These are phyloP conservation scores for Dugesia japonica DNA, from an alignment of 2,888 invertebrate genomes.

Conservation along the genomic window DNA sequence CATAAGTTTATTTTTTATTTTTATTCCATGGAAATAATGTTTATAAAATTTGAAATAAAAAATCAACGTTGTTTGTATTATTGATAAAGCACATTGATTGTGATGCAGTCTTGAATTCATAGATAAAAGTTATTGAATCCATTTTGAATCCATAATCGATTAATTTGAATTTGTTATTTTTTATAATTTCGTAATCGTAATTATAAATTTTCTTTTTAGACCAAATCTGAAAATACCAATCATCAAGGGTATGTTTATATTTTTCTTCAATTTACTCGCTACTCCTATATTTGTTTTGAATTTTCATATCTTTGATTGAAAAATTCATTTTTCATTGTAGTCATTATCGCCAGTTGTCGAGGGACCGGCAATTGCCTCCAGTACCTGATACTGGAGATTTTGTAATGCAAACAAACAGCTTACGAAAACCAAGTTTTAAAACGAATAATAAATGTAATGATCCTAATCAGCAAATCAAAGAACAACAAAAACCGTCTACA, in stretches of 20 bases:
- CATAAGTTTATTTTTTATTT: too few species aligned
- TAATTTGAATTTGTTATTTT: too few species aligned
- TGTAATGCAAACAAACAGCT: neutral
- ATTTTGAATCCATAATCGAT: too few species aligned
- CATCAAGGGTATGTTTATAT: neutral
- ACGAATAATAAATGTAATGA: neutral
- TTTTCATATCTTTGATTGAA: neutral
- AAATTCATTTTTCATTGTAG: neutral
- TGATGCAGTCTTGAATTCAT: too few species aligned
- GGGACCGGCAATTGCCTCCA: neutral
- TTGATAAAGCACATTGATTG: too few species aligned
- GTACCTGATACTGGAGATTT: neutral
- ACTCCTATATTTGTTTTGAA: too few species aligned
- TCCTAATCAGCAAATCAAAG: neutral
- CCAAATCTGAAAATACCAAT: neutral
- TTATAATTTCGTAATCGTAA: too few species aligned
- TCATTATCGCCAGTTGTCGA: neutral
- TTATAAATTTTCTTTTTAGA: too few species aligned
- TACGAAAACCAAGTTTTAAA: neutral
- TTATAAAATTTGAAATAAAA: too few species aligned
- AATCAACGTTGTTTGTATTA: too few species aligned
- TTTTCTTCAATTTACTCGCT: neutral
- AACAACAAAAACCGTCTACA: neutral
- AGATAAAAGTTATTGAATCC: too few species aligned
- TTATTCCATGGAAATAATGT: too few species aligned